Percentiles rank a stretch among this genome's conserved stretches.
Evolutionary conservation across 2,113 vertebrate species (phyloP).

Genomic region (Neodontobutis hainanensis): DNA sequence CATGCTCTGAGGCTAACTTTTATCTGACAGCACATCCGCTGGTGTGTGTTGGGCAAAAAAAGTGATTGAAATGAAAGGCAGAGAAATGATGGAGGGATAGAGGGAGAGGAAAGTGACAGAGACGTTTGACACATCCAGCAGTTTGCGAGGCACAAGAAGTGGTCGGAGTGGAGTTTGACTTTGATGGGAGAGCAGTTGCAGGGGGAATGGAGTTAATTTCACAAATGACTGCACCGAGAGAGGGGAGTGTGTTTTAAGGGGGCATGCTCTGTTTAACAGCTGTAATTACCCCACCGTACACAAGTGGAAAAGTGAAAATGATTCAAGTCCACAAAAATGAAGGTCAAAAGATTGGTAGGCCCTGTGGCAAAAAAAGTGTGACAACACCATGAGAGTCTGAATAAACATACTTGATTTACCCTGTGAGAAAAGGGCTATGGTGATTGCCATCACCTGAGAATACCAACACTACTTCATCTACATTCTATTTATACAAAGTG

Average conservation of each 20-base stretch:
- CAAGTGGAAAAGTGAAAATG: conserved; percentile 58
- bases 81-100: conserved; percentile 32
- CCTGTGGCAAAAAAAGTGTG: conserved; percentile 1
- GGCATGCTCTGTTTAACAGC: conserved; percentile 71
- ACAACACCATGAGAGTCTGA: neutral
- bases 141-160: conserved; percentile 2
- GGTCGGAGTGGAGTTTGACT: conserved; percentile 64
- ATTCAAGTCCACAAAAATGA: conserved; percentile 56
- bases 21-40: conserved; percentile 54
- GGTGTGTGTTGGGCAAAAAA: conserved; percentile 28
- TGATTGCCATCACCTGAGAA: too few species aligned
- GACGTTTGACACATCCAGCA: conserved; percentile 21
- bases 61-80: conserved; percentile 39
- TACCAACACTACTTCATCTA: too few species aligned
- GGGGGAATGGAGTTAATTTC: conserved; percentile 83
- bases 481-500: too few species aligned
- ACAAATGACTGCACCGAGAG: conserved; percentile 83
- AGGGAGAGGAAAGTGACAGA: conserved; percentile 38
- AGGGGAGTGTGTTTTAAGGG: conserved; percentile 64
- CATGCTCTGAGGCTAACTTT: conserved; percentile 51
- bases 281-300: conserved; percentile 67
- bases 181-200: conserved; percentile 56
- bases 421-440: too few species aligned
- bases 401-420: too few species aligned
- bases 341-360: conserved; percentile 38